These are phyloP conservation scores for Melanotaenia maccullochi DNA, from an alignment of 2,797 vertebrate genomes.

Conservation along the genomic window DNA sequence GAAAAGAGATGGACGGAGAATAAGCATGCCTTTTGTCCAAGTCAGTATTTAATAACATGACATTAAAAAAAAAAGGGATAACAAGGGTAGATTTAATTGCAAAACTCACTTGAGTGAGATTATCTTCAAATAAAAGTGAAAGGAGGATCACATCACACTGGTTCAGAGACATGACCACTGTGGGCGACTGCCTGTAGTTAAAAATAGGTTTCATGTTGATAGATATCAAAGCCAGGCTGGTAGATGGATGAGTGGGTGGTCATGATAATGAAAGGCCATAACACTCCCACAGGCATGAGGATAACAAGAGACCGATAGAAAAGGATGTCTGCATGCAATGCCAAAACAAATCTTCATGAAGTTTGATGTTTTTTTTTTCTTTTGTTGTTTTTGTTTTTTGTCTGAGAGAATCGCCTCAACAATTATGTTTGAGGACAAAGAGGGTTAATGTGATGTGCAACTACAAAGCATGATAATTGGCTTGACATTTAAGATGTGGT, in stretches of 20 bases:
- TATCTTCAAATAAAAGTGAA: constrained; percentile 1
- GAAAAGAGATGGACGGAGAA: background rate
- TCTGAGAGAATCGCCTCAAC: background rate
- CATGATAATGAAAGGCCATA: constrained; percentile 45
- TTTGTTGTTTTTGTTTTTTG: constrained; percentile 14
- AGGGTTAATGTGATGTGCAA: constrained; percentile 26
- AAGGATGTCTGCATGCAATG: background rate
- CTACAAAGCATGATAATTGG: constrained; percentile 33
- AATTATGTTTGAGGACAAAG: constrained; percentile 9
- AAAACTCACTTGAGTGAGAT: background rate
- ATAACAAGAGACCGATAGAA: constrained; percentile 35
- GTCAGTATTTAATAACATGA: background rate
- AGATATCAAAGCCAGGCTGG: constrained; percentile 24
- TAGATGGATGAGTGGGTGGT: constrained; percentile 51
- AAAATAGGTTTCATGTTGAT: constrained; percentile 42
- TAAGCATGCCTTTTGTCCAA: background rate
- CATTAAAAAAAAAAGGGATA: background rate
- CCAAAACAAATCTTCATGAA: constrained; percentile 9
- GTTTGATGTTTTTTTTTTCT: constrained; percentile 13
- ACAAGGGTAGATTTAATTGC: background rate
- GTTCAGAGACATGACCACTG: constrained; percentile 46
- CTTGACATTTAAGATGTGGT: constrained; percentile 20
- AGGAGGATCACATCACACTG: constrained; percentile 24
- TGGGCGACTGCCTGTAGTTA: constrained; percentile 48
- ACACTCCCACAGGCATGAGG: constrained; percentile 28